Percentiles rank a stretch among this genome's conserved stretches.
These are phyloP conservation scores for Nephrotoma appendiculata DNA, from an alignment of 2,888 invertebrate genomes.

Conservation along the genomic window DNA sequence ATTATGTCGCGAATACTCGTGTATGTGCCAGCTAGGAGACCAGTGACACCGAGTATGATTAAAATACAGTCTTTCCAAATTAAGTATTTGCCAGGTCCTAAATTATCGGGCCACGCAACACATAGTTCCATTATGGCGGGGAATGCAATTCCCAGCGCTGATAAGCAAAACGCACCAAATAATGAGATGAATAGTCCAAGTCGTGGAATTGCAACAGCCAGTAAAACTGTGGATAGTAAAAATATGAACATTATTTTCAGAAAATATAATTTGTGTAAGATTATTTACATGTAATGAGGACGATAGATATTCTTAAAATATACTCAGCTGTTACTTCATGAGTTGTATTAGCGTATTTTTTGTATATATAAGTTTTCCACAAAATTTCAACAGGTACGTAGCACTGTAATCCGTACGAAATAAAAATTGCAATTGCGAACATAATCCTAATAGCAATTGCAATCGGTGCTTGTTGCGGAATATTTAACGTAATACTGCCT, in stretches of 20 bases:
- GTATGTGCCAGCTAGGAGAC: slow-evolving; percentile 50
- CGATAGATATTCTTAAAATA: slow-evolving; percentile 36
- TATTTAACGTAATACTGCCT: slow-evolving; percentile 70
- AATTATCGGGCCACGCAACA: slow-evolving; percentile 47
- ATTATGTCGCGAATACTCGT: slow-evolving; percentile 46
- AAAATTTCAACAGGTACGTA: slow-evolving; percentile 77
- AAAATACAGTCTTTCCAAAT: slow-evolving; percentile 39
- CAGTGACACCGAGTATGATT: slow-evolving; percentile 44
- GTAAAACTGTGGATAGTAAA: slow-evolving; percentile 43
- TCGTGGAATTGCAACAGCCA: slow-evolving; percentile 55
- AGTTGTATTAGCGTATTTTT: slow-evolving; percentile 25
- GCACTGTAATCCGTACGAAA: slow-evolving; percentile 76
- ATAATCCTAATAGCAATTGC: slow-evolving; percentile 46
- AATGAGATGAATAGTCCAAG: slow-evolving; percentile 60
- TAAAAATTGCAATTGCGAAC: slow-evolving; percentile 56
- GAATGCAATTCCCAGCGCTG: slow-evolving; percentile 57
- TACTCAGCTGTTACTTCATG: slow-evolving; percentile 36
- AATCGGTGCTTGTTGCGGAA: slow-evolving; percentile 46
- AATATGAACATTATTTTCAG: not conserved
- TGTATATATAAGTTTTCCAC: slow-evolving; percentile 39
- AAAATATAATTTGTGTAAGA: not conserved
- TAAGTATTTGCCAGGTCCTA: slow-evolving; percentile 34
- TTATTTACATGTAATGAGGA: slow-evolving; percentile 45
- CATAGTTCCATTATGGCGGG: slow-evolving; percentile 62
- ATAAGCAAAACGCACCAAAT: slow-evolving; percentile 58